These are phyloP conservation scores for Australoheros scitulus DNA, from an alignment of 2,113 vertebrate genomes.

Conservation along the genomic window DNA sequence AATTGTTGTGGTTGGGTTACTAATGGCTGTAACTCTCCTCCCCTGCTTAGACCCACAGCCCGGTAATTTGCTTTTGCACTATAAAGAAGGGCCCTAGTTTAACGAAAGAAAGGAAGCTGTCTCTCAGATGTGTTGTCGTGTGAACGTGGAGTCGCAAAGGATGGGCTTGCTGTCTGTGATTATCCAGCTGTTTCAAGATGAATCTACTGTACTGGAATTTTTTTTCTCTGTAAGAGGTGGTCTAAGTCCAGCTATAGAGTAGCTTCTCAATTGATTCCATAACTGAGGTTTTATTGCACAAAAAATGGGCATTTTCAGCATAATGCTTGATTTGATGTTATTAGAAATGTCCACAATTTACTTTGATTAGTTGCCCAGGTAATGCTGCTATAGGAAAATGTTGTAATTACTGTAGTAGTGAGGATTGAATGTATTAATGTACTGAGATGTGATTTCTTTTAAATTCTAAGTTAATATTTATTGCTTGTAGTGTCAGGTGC, in stretches of 20 bases:
- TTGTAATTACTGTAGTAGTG: constrained; percentile 49
- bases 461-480: constrained; percentile 67
- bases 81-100: constrained; percentile 59
- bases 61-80: constrained; percentile 81
- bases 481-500: constrained; percentile 45
- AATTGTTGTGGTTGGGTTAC: constrained; percentile 28
- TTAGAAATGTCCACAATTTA: neutral
- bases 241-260: constrained; percentile 12
- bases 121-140: constrained; percentile 32
- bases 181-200: constrained; percentile 18
- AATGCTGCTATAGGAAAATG: constrained; percentile 74
- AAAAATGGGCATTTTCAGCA: neutral
- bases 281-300: constrained; percentile 46
- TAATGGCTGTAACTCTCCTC: constrained; percentile 39
- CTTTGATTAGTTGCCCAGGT: constrained; percentile 56
- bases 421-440: constrained; percentile 55
- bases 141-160: constrained; percentile 46
- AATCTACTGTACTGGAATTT: constrained; percentile 11
- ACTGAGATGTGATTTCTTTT: constrained; percentile 37
- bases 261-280: constrained; percentile 30
- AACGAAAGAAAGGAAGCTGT: neutral
- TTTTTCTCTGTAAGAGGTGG: constrained; percentile 17
- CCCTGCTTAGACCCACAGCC: constrained; percentile 44
- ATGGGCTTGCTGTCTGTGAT: constrained; percentile 32
- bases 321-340: constrained; percentile 15